A percentile compares a stretch with the other conserved stretches of the same genome.
phyloP scores from a whole-genome alignment of 1,140 invertebrate species.

The Ostrea denselamellosa region DNA sequence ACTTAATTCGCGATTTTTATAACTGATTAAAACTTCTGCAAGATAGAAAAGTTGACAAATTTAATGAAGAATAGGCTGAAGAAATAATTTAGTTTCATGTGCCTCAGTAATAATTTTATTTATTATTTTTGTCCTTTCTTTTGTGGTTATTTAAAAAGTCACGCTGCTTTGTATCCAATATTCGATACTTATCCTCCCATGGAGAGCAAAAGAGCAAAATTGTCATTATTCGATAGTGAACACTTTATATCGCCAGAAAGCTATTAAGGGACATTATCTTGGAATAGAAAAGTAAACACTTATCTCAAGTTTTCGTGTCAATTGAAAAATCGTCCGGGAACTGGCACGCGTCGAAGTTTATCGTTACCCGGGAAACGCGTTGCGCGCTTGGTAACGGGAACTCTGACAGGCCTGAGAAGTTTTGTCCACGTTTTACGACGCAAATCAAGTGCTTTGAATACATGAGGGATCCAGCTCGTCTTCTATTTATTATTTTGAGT shows the following conservation, averaged over 20 bases:
- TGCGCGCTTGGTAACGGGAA: neutral
- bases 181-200: neutral
- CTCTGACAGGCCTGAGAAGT: neutral
- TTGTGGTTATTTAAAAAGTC: neutral
- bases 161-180: neutral
- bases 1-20: neutral
- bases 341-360: conserved; percentile 43
- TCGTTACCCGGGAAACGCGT: conserved; percentile 49
- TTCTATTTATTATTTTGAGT: too few relatives aligned
- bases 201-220: conserved; percentile 14
- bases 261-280: conserved; percentile 22
- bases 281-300: conserved; percentile 35
- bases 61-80: neutral
- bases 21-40: neutral
- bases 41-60: neutral
- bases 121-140: neutral
- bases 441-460: neutral
- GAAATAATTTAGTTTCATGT: neutral
- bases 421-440: conserved; percentile 25
- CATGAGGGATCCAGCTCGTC: too few relatives aligned
- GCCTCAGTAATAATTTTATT: neutral
- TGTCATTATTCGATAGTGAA: conserved; percentile 20
- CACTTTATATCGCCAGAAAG: conserved; percentile 34
- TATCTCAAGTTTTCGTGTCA: conserved; percentile 40
- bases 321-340: neutral